A percentile compares a stretch with the other conserved stretches of the same genome.
phyloP scores from a whole-genome alignment of 53 echinoderm and acorn worm genomes.

The Luidia sarsii region DNA sequence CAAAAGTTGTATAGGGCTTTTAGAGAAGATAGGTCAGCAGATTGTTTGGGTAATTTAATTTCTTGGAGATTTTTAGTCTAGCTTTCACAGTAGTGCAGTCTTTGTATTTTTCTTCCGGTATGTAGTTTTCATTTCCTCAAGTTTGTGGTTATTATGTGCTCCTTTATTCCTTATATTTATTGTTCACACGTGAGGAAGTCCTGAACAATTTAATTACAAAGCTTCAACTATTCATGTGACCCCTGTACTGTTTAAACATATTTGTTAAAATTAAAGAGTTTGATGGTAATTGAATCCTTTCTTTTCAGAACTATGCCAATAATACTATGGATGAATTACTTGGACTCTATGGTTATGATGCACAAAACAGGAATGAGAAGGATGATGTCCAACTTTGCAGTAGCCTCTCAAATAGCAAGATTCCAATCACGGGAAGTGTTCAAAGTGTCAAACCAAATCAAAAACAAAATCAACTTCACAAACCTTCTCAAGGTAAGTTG shows the following conservation, averaged over 20 bases:
- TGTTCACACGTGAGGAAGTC: no score
- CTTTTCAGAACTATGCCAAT: conserved; percentile 45
- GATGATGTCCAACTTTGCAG: conserved; percentile 4
- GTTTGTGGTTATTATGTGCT: no score
- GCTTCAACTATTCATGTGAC: no score
- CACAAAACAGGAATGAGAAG: conserved; percentile 24
- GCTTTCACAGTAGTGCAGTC: no score
- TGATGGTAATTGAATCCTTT: not conserved
- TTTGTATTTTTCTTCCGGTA: no score
- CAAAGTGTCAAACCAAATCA: conserved; percentile 18
- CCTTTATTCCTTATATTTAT: no score
- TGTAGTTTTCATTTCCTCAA: no score
- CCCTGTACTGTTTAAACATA: not conserved
- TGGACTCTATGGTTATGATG: conserved; percentile 58
- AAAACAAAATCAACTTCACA: conserved; percentile 1
- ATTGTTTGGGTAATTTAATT: no score
- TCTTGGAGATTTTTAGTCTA: no score
- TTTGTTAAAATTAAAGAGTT: not conserved
- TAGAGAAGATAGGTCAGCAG: no score
- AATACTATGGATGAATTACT: conserved; percentile 61
- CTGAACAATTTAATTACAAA: no score
- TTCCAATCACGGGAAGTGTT: conserved; percentile 38
- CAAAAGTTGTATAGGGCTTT: no score
- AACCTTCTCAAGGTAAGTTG: conserved; percentile 24
- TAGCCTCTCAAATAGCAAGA: conserved; percentile 46